Evolutionary conservation across 2,113 vertebrate species (phyloP).

Genomic region (Anser cygnoides): DNA sequence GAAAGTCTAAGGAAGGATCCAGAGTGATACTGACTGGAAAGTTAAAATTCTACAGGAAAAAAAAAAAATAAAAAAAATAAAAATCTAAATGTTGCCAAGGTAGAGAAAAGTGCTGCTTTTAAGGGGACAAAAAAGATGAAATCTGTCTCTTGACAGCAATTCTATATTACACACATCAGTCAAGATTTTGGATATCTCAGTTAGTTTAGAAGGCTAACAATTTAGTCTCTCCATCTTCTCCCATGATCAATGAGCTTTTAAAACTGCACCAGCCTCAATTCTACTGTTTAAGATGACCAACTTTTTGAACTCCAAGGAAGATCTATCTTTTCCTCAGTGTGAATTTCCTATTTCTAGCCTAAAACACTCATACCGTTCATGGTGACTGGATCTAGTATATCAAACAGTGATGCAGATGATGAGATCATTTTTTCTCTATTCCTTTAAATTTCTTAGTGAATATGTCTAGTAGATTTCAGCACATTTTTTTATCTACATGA

Average conservation of each 20-base stretch:
- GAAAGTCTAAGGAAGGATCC: not conserved
- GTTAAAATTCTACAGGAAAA: not conserved
- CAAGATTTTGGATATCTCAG: not conserved
- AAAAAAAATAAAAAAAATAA: not conserved
- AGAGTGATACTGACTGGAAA: not conserved
- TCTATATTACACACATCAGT: not conserved
- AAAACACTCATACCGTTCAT: not conserved
- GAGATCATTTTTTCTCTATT: not conserved
- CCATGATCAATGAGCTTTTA: not conserved
- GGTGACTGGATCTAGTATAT: not conserved
- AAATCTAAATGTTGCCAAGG: not conserved
- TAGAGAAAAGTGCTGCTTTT: not conserved
- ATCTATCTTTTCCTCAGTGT: not conserved
- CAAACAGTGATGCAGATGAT: not conserved
- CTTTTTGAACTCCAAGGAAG: not conserved
- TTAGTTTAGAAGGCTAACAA: not conserved
- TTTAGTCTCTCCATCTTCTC: not conserved
- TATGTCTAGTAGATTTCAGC: not conserved
- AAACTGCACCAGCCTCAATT: not conserved
- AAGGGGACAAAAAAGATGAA: not conserved
- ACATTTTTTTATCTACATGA: not conserved
- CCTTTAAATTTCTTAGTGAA: not conserved
- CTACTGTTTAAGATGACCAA: not conserved
- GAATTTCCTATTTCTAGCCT: slow-evolving; percentile 5
- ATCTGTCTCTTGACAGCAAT: not conserved